Conservation (phyloP, 2,888 invertebrate genomes). For the Unio pictorum region DNA sequence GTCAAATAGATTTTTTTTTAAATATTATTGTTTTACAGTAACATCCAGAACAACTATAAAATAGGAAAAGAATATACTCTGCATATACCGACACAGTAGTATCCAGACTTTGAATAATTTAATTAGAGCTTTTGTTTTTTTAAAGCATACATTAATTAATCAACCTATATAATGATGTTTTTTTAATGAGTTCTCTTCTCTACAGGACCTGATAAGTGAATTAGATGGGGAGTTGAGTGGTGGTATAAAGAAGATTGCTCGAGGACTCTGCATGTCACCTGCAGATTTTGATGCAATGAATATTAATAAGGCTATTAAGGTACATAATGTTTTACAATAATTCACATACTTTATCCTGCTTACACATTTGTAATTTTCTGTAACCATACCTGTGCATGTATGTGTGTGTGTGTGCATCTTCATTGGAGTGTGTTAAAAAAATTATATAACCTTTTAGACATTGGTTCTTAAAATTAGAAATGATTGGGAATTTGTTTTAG, state of each 20-base stretch:
- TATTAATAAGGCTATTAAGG: slow-evolving; percentile 69
- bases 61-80: too few relatives aligned
- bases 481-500: too few relatives aligned
- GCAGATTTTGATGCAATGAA: slow-evolving; percentile 70
- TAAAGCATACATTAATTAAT: neutral
- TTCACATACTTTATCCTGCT: neutral
- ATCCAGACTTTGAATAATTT: too few relatives aligned
- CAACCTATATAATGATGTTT: neutral
- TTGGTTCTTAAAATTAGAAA: neutral
- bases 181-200: neutral
- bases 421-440: neutral
- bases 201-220: slow-evolving; percentile 67
- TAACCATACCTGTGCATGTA: neutral
- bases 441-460: neutral
- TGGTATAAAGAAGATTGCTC: slow-evolving; percentile 62
- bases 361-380: neutral
- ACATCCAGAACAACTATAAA: too few relatives aligned
- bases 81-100: too few relatives aligned
- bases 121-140: too few relatives aligned
- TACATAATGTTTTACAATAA: slow-evolving; percentile 13
- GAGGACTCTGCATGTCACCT: slow-evolving; percentile 64
- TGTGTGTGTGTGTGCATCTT: neutral
- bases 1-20: too few relatives aligned
- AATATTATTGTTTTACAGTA: too few relatives aligned
- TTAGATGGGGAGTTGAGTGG: slow-evolving; percentile 69